Evolutionary conservation across 1,140 invertebrate genomes (phyloP), one percentile per base, ranked within the genome.

Genomic region (Diabrotica undecimpunctata): DNA sequence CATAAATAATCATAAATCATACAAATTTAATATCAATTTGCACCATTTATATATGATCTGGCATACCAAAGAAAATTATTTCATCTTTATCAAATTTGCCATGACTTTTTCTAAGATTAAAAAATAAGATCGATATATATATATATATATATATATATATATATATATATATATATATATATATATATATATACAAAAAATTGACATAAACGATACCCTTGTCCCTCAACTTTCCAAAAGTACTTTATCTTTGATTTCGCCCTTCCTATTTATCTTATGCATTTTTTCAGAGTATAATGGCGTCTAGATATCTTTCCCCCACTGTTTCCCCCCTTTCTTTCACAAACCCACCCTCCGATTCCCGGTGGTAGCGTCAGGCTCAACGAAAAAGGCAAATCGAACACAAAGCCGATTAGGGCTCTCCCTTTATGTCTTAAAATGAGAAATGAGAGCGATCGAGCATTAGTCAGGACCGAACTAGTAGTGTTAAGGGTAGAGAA

Each of bases 351-450:
- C 25, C 41, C 41, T n/a, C n/a, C 8, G 8, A 46, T 46, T 46
- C n/a, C n/a, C 41, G 2, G 41, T 46, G 8, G 8, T 10, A 46
- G 5, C 41, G 41, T n/a, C 41, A 10, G 41, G 5, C 41, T 46
- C 8, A 46, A 46, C n/a, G 41, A 8, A 46, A 46, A 46, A n/a
- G 41, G 41, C 41, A 46, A 46, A 46, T 46, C 13, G 54, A 55
- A 55, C 14, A 55, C 25, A 55, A 55, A 55, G 54, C 54, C 13
- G 54, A 14, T 55, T 25, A 55, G 41, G 41, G 41, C n/a, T 46
- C 41, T 46, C 41, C 54, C 35, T 25, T 55, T 55, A 55, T 55
- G 54, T 55, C 54, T 55, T 10, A 55, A 55, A 55, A 55, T 55
- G 54, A 55, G 54, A 55, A 55, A 55, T 55, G 54, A 55, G 25